These are phyloP conservation scores for Drosophila phalerata DNA, from an alignment of 2,888 invertebrate species.

Conservation along the genomic window DNA sequence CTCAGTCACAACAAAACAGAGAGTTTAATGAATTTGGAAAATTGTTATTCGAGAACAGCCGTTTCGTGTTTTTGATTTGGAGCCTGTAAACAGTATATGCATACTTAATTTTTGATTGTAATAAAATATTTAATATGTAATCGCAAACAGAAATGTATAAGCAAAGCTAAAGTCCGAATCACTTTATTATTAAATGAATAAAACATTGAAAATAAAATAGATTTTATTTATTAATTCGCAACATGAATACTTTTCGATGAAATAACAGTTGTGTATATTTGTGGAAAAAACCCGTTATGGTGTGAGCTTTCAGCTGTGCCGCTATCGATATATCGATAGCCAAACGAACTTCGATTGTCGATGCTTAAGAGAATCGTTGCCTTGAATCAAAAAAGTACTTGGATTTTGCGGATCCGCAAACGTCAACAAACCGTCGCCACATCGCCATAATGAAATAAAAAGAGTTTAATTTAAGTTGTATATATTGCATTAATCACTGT, in stretches of 20 bases:
- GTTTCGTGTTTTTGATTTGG: conserved; percentile 48
- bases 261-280: conserved; percentile 3
- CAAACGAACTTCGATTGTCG: conserved; percentile 17
- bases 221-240: not conserved
- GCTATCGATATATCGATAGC: conserved; percentile 48
- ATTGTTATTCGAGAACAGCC: conserved; percentile 54
- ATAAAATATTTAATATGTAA: conserved; percentile 61
- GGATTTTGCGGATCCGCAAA: conserved; percentile 33
- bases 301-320: not conserved
- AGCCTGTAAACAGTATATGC: conserved; percentile 63
- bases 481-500: not conserved
- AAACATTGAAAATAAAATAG: not conserved
- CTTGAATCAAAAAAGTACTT: conserved; percentile 49
- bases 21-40: conserved; percentile 53
- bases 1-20: conserved; percentile 53
- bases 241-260: not conserved
- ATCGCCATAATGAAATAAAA: conserved; percentile 37
- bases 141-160: conserved; percentile 37
- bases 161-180: conserved; percentile 47
- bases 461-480: conserved; percentile 3
- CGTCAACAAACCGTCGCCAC: conserved; percentile 60
- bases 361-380: conserved; percentile 25
- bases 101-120: conserved; percentile 52
- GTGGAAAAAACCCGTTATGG: conserved; percentile 21
- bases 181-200: conserved; percentile 58